Conservation (phyloP, 2,797 vertebrate genomes). For the Lithobates sylvaticus region DNA sequence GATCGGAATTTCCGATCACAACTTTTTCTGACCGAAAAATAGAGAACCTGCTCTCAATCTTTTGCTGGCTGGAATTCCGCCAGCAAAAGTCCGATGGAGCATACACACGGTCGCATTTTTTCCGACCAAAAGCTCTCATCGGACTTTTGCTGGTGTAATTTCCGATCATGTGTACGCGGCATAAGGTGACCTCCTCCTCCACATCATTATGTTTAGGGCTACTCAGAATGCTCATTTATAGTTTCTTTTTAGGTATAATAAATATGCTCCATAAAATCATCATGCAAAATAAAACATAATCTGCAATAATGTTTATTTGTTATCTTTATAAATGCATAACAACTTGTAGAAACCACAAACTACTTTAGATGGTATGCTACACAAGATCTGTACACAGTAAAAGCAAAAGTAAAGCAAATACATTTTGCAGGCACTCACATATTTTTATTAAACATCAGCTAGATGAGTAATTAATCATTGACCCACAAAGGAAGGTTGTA, state of each 20-base stretch:
- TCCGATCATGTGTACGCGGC: too few relatives aligned
- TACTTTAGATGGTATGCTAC: not conserved
- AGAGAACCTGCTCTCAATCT: too few relatives aligned
- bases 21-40: too few relatives aligned
- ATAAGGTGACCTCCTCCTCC: too few relatives aligned
- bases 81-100: too few relatives aligned
- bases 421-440: conserved; percentile 8
- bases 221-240: not conserved
- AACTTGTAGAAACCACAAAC: not conserved
- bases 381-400: not conserved
- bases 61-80: too few relatives aligned
- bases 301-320: not conserved
- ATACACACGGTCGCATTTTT: too few relatives aligned
- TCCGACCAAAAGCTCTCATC: too few relatives aligned
- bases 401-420: conserved; percentile 2
- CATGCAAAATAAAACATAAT: not conserved
- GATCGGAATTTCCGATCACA: too few relatives aligned
- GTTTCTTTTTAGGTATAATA: not conserved
- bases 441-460: conserved; percentile 65
- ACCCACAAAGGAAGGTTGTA: conserved; percentile 63
- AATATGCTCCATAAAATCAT: not conserved
- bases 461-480: conserved; percentile 66
- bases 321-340: not conserved
- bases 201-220: too few relatives aligned
- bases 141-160: too few relatives aligned